These are phyloP conservation scores for Alouatta caraya DNA, from an alignment of 2,797 vertebrate genomes.

Conservation along the genomic window DNA sequence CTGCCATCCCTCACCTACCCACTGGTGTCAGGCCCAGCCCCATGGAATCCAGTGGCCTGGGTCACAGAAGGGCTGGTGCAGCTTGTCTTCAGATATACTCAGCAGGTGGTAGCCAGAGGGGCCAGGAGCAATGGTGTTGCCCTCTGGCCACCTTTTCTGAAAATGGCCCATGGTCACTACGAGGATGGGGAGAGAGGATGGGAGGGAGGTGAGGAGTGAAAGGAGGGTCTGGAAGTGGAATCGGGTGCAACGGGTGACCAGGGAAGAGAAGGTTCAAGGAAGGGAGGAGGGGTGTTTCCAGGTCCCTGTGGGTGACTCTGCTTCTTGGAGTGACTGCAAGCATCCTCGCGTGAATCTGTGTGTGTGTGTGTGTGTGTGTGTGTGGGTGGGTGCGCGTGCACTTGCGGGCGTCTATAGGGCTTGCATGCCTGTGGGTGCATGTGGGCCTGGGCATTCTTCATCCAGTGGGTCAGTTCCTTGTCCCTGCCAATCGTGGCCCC, in stretches of 20 bases:
- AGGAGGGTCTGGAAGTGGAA: too few species aligned
- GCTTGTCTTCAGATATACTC: background rate
- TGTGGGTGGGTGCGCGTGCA: background rate
- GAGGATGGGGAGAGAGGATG: background rate
- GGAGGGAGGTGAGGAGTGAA: background rate
- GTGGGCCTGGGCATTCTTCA: background rate
- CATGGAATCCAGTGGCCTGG: background rate
- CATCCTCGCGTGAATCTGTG: accelerated
- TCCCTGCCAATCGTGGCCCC: too few species aligned
- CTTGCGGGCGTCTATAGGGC: background rate
- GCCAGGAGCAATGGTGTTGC: background rate
- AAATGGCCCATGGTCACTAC: background rate
- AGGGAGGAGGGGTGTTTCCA: background rate
- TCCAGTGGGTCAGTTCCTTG: background rate
- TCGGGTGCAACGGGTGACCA: background rate
- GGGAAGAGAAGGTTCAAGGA: background rate
- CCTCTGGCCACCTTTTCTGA: background rate
- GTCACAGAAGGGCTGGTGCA: background rate
- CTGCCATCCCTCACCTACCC: accelerated
- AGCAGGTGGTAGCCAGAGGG: background rate
- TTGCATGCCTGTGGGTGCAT: too few species aligned
- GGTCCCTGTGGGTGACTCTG: background rate
- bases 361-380: background rate
- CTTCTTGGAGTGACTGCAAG: background rate
- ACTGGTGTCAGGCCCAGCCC: accelerated